phyloP scores from a whole-genome alignment of 2,888 invertebrate genomes.

The Danaus chrysippus region DNA sequence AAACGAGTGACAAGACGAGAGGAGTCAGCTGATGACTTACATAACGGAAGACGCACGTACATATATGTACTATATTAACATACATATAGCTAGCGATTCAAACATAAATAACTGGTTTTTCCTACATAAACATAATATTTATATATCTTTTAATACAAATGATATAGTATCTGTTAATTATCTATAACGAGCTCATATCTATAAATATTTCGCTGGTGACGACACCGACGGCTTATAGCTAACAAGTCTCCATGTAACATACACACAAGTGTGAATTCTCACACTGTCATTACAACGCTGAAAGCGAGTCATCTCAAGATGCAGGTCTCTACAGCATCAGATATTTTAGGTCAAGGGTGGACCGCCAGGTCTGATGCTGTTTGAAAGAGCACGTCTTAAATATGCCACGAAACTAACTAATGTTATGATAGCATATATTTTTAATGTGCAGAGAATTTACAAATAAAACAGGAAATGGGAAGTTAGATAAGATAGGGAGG shows the following conservation, averaged over 20 bases:
- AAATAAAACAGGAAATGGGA: background rate
- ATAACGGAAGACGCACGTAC: background rate
- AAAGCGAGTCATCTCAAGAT: slow-evolving; percentile 19
- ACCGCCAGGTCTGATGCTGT: slow-evolving; percentile 39
- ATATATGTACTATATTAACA: too few species aligned
- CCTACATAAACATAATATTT: too few species aligned
- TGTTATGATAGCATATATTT: background rate
- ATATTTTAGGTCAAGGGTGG: slow-evolving; percentile 70
- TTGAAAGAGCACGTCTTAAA: slow-evolving; percentile 30
- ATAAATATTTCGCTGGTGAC: too few species aligned
- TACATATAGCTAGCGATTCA: too few species aligned
- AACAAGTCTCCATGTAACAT: too few species aligned
- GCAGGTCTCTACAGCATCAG: slow-evolving; percentile 33
- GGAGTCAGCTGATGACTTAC: slow-evolving; percentile 10
- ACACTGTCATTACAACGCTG: slow-evolving; percentile 22
- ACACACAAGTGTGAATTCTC: slow-evolving; percentile 24
- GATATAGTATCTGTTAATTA: background rate
- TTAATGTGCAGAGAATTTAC: background rate
- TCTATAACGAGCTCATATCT: too few species aligned
- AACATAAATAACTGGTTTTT: too few species aligned
- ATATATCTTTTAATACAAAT: background rate
- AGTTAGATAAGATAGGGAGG: slow-evolving; percentile 1
- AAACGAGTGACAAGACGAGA: slow-evolving; percentile 22
- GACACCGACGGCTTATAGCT: slow-evolving; percentile 5
- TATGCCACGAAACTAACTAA: background rate